A percentile compares a stretch with the other conserved stretches of the same genome.
These are phyloP conservation scores for Amphiprion percula DNA, from an alignment of 2,113 vertebrate genomes.

Conservation along the genomic window DNA sequence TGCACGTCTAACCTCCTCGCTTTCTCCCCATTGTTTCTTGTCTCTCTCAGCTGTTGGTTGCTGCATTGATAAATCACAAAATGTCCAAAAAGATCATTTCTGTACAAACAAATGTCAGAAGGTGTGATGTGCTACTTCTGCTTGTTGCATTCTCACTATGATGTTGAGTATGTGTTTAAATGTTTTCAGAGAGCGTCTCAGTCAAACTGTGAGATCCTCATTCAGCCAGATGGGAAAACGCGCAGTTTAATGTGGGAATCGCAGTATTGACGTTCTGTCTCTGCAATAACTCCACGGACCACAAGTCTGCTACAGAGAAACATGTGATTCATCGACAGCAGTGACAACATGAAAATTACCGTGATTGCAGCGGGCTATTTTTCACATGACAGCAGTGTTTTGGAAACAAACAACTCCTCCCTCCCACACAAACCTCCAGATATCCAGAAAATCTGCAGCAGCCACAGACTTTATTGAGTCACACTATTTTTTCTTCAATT, in stretches of 20 bases:
- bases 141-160: not conserved
- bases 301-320: not conserved
- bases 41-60: too few relatives aligned
- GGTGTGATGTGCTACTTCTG: too few relatives aligned
- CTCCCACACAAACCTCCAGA: not conserved
- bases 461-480: not conserved
- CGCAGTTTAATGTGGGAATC: not conserved
- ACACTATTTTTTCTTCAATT: not conserved
- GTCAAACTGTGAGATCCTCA: not conserved
- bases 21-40: too few relatives aligned
- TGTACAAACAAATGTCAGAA: too few relatives aligned
- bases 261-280: not conserved
- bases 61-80: not conserved
- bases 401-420: slow-evolving; percentile 7
- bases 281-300: not conserved
- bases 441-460: not conserved
- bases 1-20: too few relatives aligned
- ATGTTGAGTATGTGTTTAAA: not conserved
- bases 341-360: slow-evolving; percentile 8
- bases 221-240: not conserved
- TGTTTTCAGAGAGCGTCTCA: not conserved
- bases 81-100: not conserved
- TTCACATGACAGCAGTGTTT: slow-evolving; percentile 14
- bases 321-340: slow-evolving; percentile 13
- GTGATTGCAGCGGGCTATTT: slow-evolving; percentile 4